Percentiles rank a stretch among this genome's conserved stretches.
Evolutionary conservation across 1,140 invertebrate genomes (phyloP).

Genomic region (Papilio aristodemus): DNA sequence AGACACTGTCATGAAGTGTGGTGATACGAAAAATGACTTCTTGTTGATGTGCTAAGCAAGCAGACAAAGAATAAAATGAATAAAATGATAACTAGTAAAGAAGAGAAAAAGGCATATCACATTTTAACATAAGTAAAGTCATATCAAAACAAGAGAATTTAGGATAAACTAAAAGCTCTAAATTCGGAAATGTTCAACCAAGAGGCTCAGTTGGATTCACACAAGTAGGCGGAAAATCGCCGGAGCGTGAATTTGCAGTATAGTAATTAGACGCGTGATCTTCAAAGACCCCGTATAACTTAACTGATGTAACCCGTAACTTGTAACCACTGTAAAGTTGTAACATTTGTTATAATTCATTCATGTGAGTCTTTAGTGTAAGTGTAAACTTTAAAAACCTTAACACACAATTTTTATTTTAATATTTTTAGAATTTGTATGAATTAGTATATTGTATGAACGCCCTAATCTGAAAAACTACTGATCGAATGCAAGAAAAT

Average conservation of each 20-base stretch:
- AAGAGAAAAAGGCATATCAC: too few species aligned
- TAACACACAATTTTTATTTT: too few species aligned
- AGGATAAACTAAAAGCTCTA: constrained; percentile 34
- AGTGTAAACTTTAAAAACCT: too few species aligned
- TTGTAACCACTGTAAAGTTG: not conserved
- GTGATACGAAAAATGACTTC: too few species aligned
- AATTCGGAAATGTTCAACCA: constrained; percentile 40
- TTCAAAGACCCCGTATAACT: constrained; percentile 57
- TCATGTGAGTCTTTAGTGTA: not conserved
- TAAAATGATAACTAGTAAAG: too few species aligned
- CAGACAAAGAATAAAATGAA: too few species aligned
- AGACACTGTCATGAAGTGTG: too few species aligned
- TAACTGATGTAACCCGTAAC: constrained; percentile 29
- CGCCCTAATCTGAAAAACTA: too few species aligned
- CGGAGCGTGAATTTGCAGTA: constrained; percentile 57
- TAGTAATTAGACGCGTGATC: constrained; percentile 64
- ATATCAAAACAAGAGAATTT: not conserved
- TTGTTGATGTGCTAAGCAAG: too few species aligned
- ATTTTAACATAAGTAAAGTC: not conserved
- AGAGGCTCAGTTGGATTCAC: constrained; percentile 58
- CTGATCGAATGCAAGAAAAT: too few species aligned
- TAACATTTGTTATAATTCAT: not conserved
- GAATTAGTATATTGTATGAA: too few species aligned
- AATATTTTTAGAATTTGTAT: too few species aligned
- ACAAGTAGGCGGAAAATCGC: constrained; percentile 46